Evolutionary conservation across 2,888 invertebrate genomes (phyloP), one percentile per base, ranked within the genome.

Genomic region (Alsophila aescularia): DNA sequence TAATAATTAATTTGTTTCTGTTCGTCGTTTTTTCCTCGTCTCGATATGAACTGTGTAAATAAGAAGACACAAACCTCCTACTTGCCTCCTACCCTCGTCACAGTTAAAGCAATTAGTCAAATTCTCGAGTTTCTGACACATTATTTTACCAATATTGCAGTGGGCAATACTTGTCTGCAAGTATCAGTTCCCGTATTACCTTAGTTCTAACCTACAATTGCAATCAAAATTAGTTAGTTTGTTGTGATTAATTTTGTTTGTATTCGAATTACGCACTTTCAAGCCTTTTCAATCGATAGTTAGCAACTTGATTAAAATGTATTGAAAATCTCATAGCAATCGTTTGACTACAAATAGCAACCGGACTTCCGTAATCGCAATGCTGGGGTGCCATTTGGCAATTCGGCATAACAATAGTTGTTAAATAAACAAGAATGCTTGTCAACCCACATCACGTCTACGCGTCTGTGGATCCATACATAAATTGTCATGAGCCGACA

Each of bases 361-460:
- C n/a, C n/a, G n/a, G n/a, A n/a, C n/a, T n/a, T n/a, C n/a, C n/a
- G n/a, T n/a, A n/a, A n/a, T n/a, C n/a, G n/a, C n/a, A n/a, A n/a
- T n/a, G n/a, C n/a, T n/a, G 32, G 34, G 29, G 43, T 36, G 13
- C 40, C 48, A 42, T 18, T 36, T 49, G 16, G 24, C 27, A 21
- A 34, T 50, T 51, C 5, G 47, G 35, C 31, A 32, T 32, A 31
- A 36, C 8, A n/a, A n/a, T 48, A 52, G 63, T 63, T 52, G 24
- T 24, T 52, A 32, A 55, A 60, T 59, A 62, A 67, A 64, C 60
- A 60, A 60, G 24, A 49, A 58, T 49, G 34, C 10, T 50, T 58
- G 42, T 44, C 31, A 59, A 72, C 73, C 74, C 72, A 69, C 59
- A 60, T 75, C 74, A 72, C 57, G 59, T 60, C 58, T 62, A 58